These are phyloP conservation scores for Cherax destructor DNA, from an alignment of 1,140 invertebrate genomes.

Conservation along the genomic window DNA sequence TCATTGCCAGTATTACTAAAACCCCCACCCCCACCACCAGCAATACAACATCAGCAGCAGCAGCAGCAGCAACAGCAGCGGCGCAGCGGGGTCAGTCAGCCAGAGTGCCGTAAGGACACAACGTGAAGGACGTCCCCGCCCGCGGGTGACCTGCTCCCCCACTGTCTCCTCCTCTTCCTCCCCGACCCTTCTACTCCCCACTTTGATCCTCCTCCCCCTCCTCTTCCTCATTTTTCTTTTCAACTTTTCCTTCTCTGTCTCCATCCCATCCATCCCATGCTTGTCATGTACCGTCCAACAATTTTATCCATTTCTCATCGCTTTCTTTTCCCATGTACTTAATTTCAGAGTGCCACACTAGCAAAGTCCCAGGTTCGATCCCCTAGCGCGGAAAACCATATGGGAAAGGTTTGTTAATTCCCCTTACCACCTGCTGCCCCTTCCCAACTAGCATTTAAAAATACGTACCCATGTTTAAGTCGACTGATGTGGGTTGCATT, in stretches of 20 bases:
- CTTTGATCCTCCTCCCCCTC: not conserved
- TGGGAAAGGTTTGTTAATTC: no score
- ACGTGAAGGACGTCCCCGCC: conserved; percentile 22
- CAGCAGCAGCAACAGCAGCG: conserved; percentile 2
- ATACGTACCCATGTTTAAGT: no score
- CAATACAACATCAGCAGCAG: not conserved
- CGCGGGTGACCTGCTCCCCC: conserved; percentile 18
- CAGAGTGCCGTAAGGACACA: conserved; percentile 40
- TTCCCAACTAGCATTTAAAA: no score
- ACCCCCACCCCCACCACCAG: not conserved
- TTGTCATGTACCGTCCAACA: no score
- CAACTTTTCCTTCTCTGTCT: conserved; percentile 6
- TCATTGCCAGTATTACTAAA: not conserved
- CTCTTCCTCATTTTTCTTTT: not conserved
- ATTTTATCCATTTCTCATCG: not conserved
- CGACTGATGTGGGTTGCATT: no score
- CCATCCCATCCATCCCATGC: not conserved
- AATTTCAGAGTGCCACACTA: no score
- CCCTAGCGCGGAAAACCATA: no score
- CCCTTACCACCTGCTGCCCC: no score
- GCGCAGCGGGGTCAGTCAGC: conserved; percentile 26
- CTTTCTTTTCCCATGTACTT: not conserved
- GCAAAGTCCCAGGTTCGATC: no score
- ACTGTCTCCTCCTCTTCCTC: not conserved
- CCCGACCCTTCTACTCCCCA: not conserved